Evolutionary conservation across 2,888 invertebrate species (phyloP), one percentile per base, ranked within the genome.

Genomic region (Monopis laevigella): DNA sequence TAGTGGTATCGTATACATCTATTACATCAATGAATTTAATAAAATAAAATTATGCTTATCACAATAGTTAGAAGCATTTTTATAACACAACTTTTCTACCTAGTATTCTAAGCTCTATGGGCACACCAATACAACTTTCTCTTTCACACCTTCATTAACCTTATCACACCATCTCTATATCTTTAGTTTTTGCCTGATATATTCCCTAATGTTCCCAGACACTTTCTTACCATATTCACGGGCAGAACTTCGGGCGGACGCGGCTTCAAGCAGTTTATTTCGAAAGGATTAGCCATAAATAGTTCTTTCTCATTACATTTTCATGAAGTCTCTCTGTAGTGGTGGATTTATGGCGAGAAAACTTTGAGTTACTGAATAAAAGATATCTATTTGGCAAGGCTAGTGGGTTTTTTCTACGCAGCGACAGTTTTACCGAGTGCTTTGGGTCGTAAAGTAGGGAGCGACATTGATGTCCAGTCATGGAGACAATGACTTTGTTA

Each of bases 241-340:
- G 65, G 66, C 69, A 58, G 55, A 58, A 58, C 59, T 60, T 56
- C 58, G 54, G 19, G 56, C 59, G 59, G 59, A 67, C 64, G 62
- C 51, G 51, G 58, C 54, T 58, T 54, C 56, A 56, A 59, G 65
- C 68, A 72, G 68, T 77, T 72, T 75, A 70, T 75, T 74, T 62
- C 62, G 55, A 70, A 73, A 72, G 77, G 75, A 77, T 78, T 78
- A 77, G 68, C 74, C 64, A 73, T 78, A 78, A 80, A 78, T 75
- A 77, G 72, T 75, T 71, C 65, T 67, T 58, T 52, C 67, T 72
- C 68, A 71, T 77, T 77, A 77, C 68, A 75, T 66, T 78, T 78
- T 78, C 78, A 80, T 77, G 75, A 74, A 70, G 62, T 64, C 56
- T 58, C 63, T 60, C 56, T 66, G 58, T 62, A 63, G 60, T 67